Base-by-base conservation (phyloP, 2,797 vertebrate genomes). In the Tadarida brasiliensis region DNA sequence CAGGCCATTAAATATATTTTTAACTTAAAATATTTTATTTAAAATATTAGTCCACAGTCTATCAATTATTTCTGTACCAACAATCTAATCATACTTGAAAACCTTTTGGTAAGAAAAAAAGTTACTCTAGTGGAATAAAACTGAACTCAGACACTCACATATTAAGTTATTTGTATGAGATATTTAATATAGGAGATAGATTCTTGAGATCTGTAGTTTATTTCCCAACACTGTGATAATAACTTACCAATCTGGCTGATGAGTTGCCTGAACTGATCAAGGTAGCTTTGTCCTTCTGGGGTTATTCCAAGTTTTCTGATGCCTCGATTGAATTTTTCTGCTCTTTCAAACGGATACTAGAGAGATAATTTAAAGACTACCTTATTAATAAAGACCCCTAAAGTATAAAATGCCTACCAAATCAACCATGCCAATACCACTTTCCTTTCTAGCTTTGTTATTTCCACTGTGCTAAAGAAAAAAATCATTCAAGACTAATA, bases 271-370 rank as follows among this genome's bases (percentile, higher is more conserved):
- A 99, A 99, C 98, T 99, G 99, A 98, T 99, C 99, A 96, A 99
- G 99, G 98, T 99, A 99, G 97, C 99, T 99, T 98, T 99, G 99
- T 77, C 99, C 99, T 68, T 99, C 99, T 0, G 99, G 99, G 71
- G 99, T 99, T 97, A 99, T 99, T 96, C 99, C 99, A 96, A 99
- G 98, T 98, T 99, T 99, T 97, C 99, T 99, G 98, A 99, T 99
- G 88, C 99, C 99, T 2, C 99, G 99, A 98, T 99, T 99, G 97
- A 99, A 99, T 98, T 99, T 99, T 98, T 99, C 99, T 26, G 99
- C 99, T 97, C 99, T 99, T 95, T 99, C 99, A 98, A 99, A 99
- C 2, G 99, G 99, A 97, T 99, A 99, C 99, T 99, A 91, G 57
- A 96, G 91, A 98, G 95, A 98, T 17, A 91, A 97, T 96, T 90